Base-by-base conservation (phyloP, 2,888 invertebrate genomes). In the Spilarctia lutea region DNA sequence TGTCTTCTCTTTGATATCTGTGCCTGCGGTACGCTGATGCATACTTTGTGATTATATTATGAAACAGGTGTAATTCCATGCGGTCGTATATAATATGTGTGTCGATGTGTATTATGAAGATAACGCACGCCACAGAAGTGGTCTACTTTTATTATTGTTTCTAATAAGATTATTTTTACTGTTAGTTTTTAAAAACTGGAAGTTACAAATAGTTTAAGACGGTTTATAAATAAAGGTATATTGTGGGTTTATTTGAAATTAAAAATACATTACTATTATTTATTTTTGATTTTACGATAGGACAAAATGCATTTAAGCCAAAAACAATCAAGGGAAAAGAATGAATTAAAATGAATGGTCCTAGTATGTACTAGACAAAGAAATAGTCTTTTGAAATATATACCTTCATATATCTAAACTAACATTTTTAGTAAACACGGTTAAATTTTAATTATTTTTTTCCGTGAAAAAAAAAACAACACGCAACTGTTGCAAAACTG, bases 1-100 rank as follows among this genome's bases (percentile, higher is more conserved):
- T 30, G 30, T 16, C 30, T 30, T 16, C 30, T 69, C 24, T 7
- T 39, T 60, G 20, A 18, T 60, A 39, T 70, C 18, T n/a, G 7
- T 27, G 56, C 69, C 39, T 70, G 56, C 39, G 35, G 69, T 56
- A 56, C 56, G 39, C 8, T 30, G 16, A 30, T 48, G 48, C 69
- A 18, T 69, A n/a, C 35, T 33, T 71, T 68, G 71, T 30, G 70
- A 63, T 65, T 42, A 52, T 42, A 69, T 45, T 65, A 69, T 72
- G 65, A 75, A 75, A 75, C 75, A 75, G 75, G 75, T 75, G 75
- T 72, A 70, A 72, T 60, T 27, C 56, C 27, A 70, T 35, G 45
- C 68, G 39, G 56, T 27, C 48, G 56, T 56, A 56, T n/a, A n/a
- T n/a, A n/a, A n/a, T n/a, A n/a, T 60, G 60, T 56, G 69, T 39